Evolutionary conservation across 2,797 vertebrate species (phyloP), one percentile per base, ranked within the genome.

Genomic region (Synanceia verrucosa): DNA sequence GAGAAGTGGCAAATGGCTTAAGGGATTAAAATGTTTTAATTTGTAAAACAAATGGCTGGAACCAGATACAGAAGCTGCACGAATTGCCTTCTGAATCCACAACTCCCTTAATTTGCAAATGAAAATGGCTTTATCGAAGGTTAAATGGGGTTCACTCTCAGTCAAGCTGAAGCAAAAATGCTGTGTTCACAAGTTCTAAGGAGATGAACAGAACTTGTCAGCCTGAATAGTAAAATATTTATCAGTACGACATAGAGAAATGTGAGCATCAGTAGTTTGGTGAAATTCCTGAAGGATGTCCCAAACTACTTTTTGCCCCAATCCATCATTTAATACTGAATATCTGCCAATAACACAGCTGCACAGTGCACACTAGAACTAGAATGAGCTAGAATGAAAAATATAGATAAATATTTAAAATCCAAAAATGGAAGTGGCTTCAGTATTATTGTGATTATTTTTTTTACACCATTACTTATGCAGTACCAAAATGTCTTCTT

Each of bases 11-110:
- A 82, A 88, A 87, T 77, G 74, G 81, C 78, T 89, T 74, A 83
- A 87, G 84, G 86, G 87, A 91, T 91, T 88, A 88, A 70, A 84
- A 51, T 34, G 70, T 86, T 90, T 91, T 92, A 89, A 90, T 88
- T 89, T 90, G 84, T 87, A 82, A 89, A 88, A 91, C 81, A 87
- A 92, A 83, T 74, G 83, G 53, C 76, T 76, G 75, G 73, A 83
- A 79, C 79, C 60, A 81, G 69, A 82, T 61, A 69, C 41, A 61
- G 79, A 61, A 51, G 56, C 61, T 70, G 66, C 41, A 51, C 65
- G 65, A 70, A 78, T 79, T 77, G 77, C 65, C 71, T 77, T 80
- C 70, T 86, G 76, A 73, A 75, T 79, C 78, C 76, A 72, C 76
- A 83, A 67, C 82, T 76, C 65, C 62, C 63, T 76, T 70, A 78